A percentile compares a stretch with the other conserved stretches of the same genome.
These are phyloP conservation scores for Caenorhabditis plicata DNA, from an alignment of 2,888 invertebrate species.

Conservation along the genomic window DNA sequence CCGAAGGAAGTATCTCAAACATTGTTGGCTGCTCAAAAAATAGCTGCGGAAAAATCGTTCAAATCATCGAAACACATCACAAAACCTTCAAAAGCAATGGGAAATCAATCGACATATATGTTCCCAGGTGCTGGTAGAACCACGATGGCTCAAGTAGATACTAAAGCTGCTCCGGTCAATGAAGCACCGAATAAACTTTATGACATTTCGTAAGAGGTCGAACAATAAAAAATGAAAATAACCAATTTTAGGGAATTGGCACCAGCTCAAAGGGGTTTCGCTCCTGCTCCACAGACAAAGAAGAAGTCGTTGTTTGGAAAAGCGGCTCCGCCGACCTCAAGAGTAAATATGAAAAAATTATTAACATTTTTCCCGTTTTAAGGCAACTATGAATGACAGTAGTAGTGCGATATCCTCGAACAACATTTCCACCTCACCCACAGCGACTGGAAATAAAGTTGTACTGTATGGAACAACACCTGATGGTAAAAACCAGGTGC, in stretches of 20 bases:
- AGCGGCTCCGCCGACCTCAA: neutral
- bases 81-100: neutral
- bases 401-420: too few relatives aligned
- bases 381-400: too few relatives aligned
- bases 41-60: too few relatives aligned
- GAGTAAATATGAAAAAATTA: neutral
- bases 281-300: neutral
- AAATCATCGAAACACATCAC: neutral
- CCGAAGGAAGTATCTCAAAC: too few relatives aligned
- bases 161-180: neutral
- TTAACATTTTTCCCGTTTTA: too few relatives aligned
- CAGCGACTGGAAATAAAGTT: slow-evolving; percentile 7
- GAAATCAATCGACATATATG: slow-evolving; percentile 2
- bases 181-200: slow-evolving; percentile 2
- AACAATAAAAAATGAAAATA: neutral
- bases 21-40: too few relatives aligned
- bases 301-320: slow-evolving; percentile 12
- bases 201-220: slow-evolving; percentile 5
- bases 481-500: slow-evolving; percentile 24
- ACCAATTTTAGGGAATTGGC: slow-evolving; percentile 1
- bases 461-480: slow-evolving; percentile 21
- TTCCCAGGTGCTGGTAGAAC: slow-evolving; percentile 19
- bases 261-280: slow-evolving; percentile 8
- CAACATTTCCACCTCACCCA: neutral
- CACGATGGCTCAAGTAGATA: slow-evolving; percentile 2